Base-by-base conservation (phyloP, 2,888 invertebrate species). In the Eupsilia transversa region DNA sequence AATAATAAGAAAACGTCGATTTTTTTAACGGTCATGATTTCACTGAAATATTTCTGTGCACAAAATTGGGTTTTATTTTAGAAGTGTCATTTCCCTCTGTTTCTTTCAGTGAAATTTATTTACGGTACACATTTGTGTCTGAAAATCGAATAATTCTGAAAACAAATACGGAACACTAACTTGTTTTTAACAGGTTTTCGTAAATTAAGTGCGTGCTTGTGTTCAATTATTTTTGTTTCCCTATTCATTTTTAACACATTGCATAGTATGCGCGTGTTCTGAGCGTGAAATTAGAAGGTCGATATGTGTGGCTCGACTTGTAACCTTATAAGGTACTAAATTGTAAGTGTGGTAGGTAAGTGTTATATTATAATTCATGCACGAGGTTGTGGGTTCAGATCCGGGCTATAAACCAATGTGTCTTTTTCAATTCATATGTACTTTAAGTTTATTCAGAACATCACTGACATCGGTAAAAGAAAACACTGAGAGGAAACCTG, bases 221-320 rank as follows among this genome's bases (percentile, higher is more conserved):
- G 33, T 54, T 60, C 73, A 78, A 78, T 82, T 73, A 82, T 54
- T 72, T 69, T 63, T 57, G 67, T 66, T 74, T 82, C 68, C 65
- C 68, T 72, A 82, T 49, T 67, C 33, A 65, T 72, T 79, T 67
- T 72, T 72, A 72, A 72, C 82, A 79, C 69, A 49, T 74, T 79
- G 52, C 59, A 43, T 43, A 33, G 54, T 49, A 30, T 10, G 61
- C 38, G 56, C 65, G 57, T 82, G 68, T 66, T 69, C 20, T 52
- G 68, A 43, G 30, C 72, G 35, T 79, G 66, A 79, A 66, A 72
- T 70, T 59, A 67, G 83, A 83, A 82, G 83, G 82, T 64, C 72
- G 52, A 43, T 59, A 41, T 64, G 27, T 69, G 68, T 72, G 38
- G 33, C 46, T 57, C 35, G 3, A 61, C 17, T 30, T 41, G 33